These are phyloP conservation scores for Drosophila leonis DNA, from an alignment of 2,888 invertebrate genomes.

Conservation along the genomic window DNA sequence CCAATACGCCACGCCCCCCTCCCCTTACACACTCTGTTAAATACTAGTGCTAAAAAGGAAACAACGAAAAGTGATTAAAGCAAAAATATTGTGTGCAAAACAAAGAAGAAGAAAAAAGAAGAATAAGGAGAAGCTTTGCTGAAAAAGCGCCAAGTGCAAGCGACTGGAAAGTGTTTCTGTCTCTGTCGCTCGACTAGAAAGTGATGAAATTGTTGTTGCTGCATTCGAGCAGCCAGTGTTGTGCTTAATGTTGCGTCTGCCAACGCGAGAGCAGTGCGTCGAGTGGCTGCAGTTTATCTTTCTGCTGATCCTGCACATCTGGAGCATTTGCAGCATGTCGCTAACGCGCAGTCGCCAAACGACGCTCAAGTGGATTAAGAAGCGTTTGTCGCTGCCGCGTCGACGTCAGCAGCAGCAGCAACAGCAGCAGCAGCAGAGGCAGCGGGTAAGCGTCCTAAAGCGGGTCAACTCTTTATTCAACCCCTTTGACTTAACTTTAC, in stretches of 20 bases:
- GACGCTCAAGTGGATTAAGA: constrained; percentile 83
- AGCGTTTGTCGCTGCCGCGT: constrained; percentile 68
- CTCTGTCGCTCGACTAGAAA: constrained; percentile 23
- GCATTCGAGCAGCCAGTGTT: constrained; percentile 24
- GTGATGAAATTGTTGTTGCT: constrained; percentile 59
- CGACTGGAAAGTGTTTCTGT: constrained; percentile 14
- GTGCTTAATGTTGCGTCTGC: constrained; percentile 64
- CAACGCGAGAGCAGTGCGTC: constrained; percentile 60
- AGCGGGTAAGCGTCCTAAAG: constrained; percentile 53
- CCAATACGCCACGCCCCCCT: constrained; percentile 8
- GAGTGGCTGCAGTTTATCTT: constrained; percentile 81
- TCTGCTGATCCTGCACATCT: constrained; percentile 74
- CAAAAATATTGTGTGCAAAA: constrained; percentile 29
- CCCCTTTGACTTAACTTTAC: constrained; percentile 2
- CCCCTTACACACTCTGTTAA: constrained; percentile 1
- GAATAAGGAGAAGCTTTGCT: constrained; percentile 5
- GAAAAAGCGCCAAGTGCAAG: constrained; percentile 24
- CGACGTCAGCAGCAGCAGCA: constrained; percentile 46
- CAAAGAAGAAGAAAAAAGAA: background rate
- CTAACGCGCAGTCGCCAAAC: constrained; percentile 73
- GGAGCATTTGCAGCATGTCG: constrained; percentile 76
- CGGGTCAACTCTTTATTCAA: constrained; percentile 50
- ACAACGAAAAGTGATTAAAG: constrained; percentile 42
- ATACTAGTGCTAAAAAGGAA: constrained; percentile 15
- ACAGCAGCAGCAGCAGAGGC: constrained; percentile 24